Evolutionary conservation across 2,888 invertebrate species (phyloP).

Genomic region (Drosophila nigritarsus): DNA sequence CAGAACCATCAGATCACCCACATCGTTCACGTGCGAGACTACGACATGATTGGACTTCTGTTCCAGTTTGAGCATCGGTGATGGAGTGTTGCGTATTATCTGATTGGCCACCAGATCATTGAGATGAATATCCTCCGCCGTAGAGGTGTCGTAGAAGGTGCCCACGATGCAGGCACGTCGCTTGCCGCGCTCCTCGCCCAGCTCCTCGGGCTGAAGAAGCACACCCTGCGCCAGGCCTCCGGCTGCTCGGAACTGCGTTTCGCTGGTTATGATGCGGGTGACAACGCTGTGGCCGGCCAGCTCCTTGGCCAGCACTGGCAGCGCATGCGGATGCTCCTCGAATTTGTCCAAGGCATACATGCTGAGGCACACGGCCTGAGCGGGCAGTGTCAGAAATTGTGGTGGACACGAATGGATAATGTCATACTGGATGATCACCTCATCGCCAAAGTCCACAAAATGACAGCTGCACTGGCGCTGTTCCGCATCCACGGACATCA

Average conservation of each 20-base stretch:
- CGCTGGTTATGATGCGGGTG: constrained; percentile 86
- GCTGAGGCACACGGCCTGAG: constrained; percentile 90
- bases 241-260: constrained; percentile 66
- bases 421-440: constrained; percentile 86
- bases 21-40: constrained; percentile 82
- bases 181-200: constrained; percentile 10
- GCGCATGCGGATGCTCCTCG: constrained; percentile 84
- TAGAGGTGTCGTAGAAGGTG: constrained; percentile 88
- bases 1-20: constrained; percentile 83
- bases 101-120: constrained; percentile 87
- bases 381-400: constrained; percentile 88
- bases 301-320: constrained; percentile 82
- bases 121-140: constrained; percentile 88
- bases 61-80: constrained; percentile 80
- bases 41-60: constrained; percentile 78
- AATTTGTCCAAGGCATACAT: constrained; percentile 90
- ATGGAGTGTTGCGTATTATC: constrained; percentile 84
- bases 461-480: constrained; percentile 87
- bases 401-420: constrained; percentile 87
- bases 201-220: background rate
- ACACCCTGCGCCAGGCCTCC: constrained; percentile 58
- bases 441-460: constrained; percentile 92
- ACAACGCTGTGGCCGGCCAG: constrained; percentile 87
- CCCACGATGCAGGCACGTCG: constrained; percentile 85
- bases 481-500: constrained; percentile 85